Percentiles rank a stretch among this genome's conserved stretches.
Conservation (phyloP, 2,113 vertebrate species). For the Ciconia maguari region DNA sequence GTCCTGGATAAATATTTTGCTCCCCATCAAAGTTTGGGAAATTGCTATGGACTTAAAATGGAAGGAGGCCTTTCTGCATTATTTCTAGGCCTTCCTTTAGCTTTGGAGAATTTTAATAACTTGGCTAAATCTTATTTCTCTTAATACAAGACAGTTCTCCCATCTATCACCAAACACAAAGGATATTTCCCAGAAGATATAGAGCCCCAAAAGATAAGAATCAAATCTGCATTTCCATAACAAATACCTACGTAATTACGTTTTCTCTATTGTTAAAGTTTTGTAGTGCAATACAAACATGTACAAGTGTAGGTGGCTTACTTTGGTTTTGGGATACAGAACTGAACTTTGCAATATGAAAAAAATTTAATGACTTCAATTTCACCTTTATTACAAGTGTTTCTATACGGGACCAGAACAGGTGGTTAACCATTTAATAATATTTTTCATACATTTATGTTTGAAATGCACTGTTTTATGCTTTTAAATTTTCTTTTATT, state of each 20-base stretch:
- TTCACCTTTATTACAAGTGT: neutral
- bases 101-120: neutral
- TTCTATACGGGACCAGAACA: neutral
- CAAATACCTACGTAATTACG: neutral
- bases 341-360: slow-evolving; percentile 38
- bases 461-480: neutral
- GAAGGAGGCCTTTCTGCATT: neutral
- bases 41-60: neutral
- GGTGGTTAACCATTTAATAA: neutral
- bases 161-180: neutral
- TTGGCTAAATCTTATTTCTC: neutral
- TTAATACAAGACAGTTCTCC: neutral
- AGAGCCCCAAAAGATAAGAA: neutral
- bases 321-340: slow-evolving; percentile 21
- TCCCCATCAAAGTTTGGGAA: neutral
- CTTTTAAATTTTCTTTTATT: slow-evolving; percentile 25
- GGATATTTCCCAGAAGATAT: neutral
- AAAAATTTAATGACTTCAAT: slow-evolving; percentile 25
- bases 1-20: neutral
- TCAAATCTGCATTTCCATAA: slow-evolving; percentile 13
- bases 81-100: neutral
- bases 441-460: neutral
- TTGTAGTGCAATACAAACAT: slow-evolving; percentile 21
- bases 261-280: neutral
- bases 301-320: slow-evolving; percentile 35